phyloP scores from a whole-genome alignment of 2,888 invertebrate species.

The Drosophila setosimentum region DNA sequence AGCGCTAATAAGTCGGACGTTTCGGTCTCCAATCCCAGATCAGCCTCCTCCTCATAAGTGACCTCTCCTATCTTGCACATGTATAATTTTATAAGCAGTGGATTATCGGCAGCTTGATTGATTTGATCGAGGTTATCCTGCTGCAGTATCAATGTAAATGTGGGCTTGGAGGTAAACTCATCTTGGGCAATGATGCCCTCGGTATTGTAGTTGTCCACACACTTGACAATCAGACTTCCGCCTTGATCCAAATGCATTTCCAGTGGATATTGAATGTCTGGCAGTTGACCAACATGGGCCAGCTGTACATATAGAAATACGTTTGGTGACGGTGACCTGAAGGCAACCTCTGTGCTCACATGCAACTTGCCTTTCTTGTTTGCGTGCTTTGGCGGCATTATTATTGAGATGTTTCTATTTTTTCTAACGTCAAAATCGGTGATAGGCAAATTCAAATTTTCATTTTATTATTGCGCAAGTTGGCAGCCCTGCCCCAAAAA shows the following conservation, averaged over 20 bases:
- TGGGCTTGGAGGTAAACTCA: slow-evolving; percentile 63
- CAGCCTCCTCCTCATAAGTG: slow-evolving; percentile 1
- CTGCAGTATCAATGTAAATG: slow-evolving; percentile 73
- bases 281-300: slow-evolving; percentile 39
- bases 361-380: slow-evolving; percentile 13
- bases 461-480: background rate
- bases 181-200: slow-evolving; percentile 57
- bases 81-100: slow-evolving; percentile 68
- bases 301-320: slow-evolving; percentile 77
- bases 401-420: slow-evolving; percentile 12
- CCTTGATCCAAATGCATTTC: slow-evolving; percentile 71
- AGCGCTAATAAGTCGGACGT: background rate
- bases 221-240: slow-evolving; percentile 63
- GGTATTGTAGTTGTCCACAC: slow-evolving; percentile 66
- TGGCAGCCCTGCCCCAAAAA: slow-evolving; percentile 16
- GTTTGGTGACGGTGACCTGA: slow-evolving; percentile 57
- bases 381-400: slow-evolving; percentile 43
- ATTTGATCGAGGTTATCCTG: slow-evolving; percentile 77
- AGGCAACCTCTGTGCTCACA: rapidly evolving
- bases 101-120: slow-evolving; percentile 71
- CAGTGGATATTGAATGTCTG: slow-evolving; percentile 32
- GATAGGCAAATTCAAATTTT: slow-evolving; percentile 17
- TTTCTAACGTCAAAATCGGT: slow-evolving; percentile 43
- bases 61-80: slow-evolving; percentile 40
- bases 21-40: background rate